phyloP scores from a whole-genome alignment of 2,113 vertebrate genomes.

The Sterna hirundo region DNA sequence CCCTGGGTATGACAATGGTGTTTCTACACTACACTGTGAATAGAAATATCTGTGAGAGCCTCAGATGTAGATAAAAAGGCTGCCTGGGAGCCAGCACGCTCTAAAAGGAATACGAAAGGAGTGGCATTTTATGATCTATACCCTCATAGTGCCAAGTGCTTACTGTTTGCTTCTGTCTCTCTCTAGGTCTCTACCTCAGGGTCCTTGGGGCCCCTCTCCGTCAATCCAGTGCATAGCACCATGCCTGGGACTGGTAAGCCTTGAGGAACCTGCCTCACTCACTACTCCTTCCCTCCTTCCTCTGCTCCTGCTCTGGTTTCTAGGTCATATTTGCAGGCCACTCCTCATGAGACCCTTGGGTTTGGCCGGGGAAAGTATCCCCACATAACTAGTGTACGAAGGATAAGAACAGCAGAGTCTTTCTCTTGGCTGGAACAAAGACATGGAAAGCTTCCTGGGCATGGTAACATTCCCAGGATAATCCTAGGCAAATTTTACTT shows the following conservation, averaged over 20 bases:
- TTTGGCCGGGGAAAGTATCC: neutral
- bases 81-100: neutral
- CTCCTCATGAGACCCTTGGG: neutral
- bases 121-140: neutral
- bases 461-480: neutral
- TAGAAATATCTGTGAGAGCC: neutral
- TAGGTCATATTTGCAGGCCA: neutral
- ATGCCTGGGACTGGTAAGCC: slow-evolving; percentile 84
- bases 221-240: slow-evolving; percentile 78
- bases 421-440: neutral
- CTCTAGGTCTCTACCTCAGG: slow-evolving; percentile 85
- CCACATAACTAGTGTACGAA: neutral
- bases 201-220: slow-evolving; percentile 87
- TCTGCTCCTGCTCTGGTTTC: neutral
- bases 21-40: neutral
- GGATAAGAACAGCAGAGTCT: neutral
- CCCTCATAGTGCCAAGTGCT: neutral
- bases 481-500: neutral
- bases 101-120: neutral
- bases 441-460: neutral
- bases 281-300: neutral
- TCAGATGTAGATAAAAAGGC: neutral
- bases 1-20: neutral
- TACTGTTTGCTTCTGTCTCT: neutral
- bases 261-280: neutral